These are phyloP conservation scores for Bactericera cockerelli DNA, from an alignment of 1,140 invertebrate genomes.

Conservation along the genomic window DNA sequence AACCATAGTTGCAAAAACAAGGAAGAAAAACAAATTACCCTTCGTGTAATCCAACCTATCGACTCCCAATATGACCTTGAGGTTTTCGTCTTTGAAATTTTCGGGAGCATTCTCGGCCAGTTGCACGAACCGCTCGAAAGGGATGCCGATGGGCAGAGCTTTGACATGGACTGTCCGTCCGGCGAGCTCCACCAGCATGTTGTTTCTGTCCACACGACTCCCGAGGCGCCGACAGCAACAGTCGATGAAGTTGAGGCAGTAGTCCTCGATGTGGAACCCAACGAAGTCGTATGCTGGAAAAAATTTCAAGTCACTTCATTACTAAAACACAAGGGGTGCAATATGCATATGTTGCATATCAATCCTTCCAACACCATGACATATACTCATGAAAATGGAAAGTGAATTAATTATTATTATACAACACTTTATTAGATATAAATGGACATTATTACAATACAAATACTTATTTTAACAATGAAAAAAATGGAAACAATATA, in stretches of 20 bases:
- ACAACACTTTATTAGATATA: too few relatives aligned
- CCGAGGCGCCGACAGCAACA: constrained; percentile 75
- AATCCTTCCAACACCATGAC: too few relatives aligned
- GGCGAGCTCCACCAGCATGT: constrained; percentile 73
- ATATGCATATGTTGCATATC: too few relatives aligned
- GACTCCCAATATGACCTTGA: constrained; percentile 71
- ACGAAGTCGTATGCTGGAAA: constrained; percentile 69
- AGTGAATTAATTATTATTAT: too few relatives aligned
- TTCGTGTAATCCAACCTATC: constrained; percentile 85
- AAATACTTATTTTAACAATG: too few relatives aligned
- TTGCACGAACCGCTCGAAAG: constrained; percentile 69
- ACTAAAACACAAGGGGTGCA: too few relatives aligned
- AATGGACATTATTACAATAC: too few relatives aligned
- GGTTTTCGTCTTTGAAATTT: constrained; percentile 42
- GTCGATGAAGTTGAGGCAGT: constrained; percentile 81
- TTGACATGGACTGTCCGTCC: constrained; percentile 66
- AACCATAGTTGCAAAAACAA: too few relatives aligned
- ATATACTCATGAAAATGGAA: too few relatives aligned
- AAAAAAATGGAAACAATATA: too few relatives aligned
- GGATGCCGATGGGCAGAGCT: constrained; percentile 72
- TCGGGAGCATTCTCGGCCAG: constrained; percentile 60
- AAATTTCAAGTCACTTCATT: too few relatives aligned
- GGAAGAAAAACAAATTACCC: too few relatives aligned
- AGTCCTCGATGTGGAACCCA: constrained; percentile 81
- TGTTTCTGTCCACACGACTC: constrained; percentile 72